These are phyloP conservation scores for Aptenodytes patagonicus DNA, from an alignment of 2,113 vertebrate species.

Conservation along the genomic window DNA sequence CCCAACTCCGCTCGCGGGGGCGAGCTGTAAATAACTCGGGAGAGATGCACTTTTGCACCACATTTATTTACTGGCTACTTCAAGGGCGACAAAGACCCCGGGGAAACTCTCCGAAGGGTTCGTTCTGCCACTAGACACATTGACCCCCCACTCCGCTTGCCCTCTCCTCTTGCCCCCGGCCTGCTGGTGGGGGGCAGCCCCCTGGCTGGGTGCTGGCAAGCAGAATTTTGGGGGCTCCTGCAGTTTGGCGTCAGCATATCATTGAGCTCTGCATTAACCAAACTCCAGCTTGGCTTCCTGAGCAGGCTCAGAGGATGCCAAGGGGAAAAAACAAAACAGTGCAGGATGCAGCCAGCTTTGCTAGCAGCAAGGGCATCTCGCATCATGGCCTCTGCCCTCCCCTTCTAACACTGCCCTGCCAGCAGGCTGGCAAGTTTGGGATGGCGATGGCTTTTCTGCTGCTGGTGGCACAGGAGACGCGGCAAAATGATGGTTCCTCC, in stretches of 20 bases:
- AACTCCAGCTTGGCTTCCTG: slow-evolving; percentile 16
- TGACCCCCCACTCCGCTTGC: accelerated
- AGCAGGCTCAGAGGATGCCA: not conserved
- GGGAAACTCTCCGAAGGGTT: not conserved
- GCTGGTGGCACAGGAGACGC: not conserved
- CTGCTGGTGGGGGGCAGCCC: not conserved
- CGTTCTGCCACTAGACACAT: not conserved
- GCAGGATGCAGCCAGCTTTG: not conserved
- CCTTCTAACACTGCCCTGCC: not conserved
- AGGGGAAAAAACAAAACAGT: not conserved
- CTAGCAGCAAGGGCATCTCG: not conserved
- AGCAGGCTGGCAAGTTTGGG: not conserved
- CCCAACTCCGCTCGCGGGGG: accelerated
- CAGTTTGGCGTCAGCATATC: not conserved
- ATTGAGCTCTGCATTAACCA: slow-evolving; percentile 9
- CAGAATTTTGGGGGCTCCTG: not conserved
- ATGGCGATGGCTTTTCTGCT: not conserved
- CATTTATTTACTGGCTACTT: not conserved
- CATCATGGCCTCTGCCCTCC: not conserved
- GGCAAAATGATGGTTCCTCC: not conserved
- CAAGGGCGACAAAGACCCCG: not conserved
- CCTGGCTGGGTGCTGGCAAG: not conserved
- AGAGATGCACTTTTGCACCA: not conserved
- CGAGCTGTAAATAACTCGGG: not conserved
- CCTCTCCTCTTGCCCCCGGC: not conserved